Base-by-base conservation (phyloP, 2,113 vertebrate genomes). In the Microcebus tavaratra region DNA sequence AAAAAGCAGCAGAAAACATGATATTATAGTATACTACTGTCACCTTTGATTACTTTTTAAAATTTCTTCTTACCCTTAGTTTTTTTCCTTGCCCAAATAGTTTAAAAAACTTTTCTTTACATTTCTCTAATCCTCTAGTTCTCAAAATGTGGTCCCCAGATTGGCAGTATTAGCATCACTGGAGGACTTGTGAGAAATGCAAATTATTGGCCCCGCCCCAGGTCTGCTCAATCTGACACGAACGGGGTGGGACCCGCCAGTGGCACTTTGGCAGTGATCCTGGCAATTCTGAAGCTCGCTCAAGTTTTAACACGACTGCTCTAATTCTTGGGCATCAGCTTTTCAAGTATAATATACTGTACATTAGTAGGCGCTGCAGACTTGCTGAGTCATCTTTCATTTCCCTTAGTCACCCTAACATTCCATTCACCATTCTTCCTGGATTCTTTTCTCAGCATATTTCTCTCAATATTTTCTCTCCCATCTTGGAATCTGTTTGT, bases 381-480 rank as follows among this genome's bases (percentile, higher is more conserved):
- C 48, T 61, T 90, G 92, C 95, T 87, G 94, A 95, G 88, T 95
- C 78, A 93, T 17, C 76, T 39, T 53, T 61, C 57, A 53, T 36
- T 63, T 75, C 45, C 34, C 61, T 73, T 59, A 29, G 42, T 76
- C 27, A 25, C 29, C 17, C 79, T 67, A 70, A 72, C 27, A 23
- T 72, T 89, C 25, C 59, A 25, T 17, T 93, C 73, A 18, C 67
- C 39, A n/a, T 27, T 86, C 78, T 76, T 85, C 57, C 6, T 42
- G 42, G 55, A 34, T 84, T 76, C 84, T 89, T 82, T 68, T 57
- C 50, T 59, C 36, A 50, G 34, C 1, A 1, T 1, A 6, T 59
- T 80, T 91, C 70, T 83, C 53, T 94, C 10, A 42, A 57, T 25
- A 67, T 78, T 61, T 86, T 83, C 65, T 76, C 53, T 87, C 80